phyloP scores from a whole-genome alignment of 2,113 vertebrate genomes.

The Hydropotes inermis region DNA sequence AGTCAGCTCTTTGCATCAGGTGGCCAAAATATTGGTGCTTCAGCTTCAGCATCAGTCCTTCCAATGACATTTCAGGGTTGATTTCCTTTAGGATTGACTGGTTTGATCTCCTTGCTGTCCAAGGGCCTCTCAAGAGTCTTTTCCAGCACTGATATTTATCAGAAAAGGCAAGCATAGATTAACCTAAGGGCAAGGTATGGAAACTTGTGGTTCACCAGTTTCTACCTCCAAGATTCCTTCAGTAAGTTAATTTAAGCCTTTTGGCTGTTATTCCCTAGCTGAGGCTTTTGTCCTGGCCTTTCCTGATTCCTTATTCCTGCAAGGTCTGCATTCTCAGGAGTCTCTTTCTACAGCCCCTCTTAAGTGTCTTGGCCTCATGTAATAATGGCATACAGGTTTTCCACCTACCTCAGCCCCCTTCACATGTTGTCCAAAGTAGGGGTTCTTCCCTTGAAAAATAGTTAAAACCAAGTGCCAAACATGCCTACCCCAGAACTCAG shows the following conservation, averaged over 20 bases:
- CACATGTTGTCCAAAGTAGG: neutral
- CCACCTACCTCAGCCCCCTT: neutral
- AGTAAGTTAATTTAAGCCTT: neutral
- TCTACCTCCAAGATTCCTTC: neutral
- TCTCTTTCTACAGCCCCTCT: neutral
- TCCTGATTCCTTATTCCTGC: neutral
- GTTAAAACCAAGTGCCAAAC: neutral
- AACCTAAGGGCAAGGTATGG: neutral
- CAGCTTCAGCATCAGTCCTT: too few species aligned
- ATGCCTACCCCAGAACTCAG: neutral
- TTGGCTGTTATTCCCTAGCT: neutral
- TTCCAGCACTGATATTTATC: neutral
- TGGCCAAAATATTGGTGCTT: too few species aligned
- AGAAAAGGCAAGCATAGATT: neutral
- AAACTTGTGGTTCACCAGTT: neutral
- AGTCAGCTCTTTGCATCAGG: too few species aligned
- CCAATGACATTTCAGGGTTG: neutral
- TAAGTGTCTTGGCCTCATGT: neutral
- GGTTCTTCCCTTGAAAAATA: too few species aligned
- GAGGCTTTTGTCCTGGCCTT: neutral
- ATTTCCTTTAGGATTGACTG: too few species aligned
- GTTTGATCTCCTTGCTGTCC: too few species aligned
- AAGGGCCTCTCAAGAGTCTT: too few species aligned
- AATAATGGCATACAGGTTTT: neutral
- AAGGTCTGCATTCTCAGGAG: neutral